These are phyloP conservation scores for Actinia equina DNA, from an alignment of 64 coral and sea anemone genomes.

Conservation along the genomic window DNA sequence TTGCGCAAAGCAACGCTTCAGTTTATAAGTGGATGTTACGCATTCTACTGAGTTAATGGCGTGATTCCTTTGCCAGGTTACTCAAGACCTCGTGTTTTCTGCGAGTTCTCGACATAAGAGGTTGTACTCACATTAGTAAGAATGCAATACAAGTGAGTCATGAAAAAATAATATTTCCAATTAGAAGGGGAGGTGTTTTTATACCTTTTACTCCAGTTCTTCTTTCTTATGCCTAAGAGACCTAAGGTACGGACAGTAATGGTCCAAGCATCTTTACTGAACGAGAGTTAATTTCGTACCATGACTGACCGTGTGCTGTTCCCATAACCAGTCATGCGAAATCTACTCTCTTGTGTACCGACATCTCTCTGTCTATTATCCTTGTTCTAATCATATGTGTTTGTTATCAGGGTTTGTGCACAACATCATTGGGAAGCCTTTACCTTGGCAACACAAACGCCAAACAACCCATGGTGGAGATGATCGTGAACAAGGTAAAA, in stretches of 20 bases:
- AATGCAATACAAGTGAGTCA: conserved; percentile 14
- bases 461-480: neutral
- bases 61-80: neutral
- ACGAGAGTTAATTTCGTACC: too few species aligned
- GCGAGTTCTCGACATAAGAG: conserved; percentile 9
- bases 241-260: too few species aligned
- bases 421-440: conserved; percentile 17
- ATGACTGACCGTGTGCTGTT: too few species aligned
- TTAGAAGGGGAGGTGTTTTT: too few species aligned
- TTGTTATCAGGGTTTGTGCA: neutral
- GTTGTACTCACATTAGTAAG: neutral
- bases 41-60: neutral
- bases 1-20: too few species aligned
- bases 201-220: too few species aligned
- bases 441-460: conserved; percentile 14
- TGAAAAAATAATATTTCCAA: neutral
- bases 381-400: neutral
- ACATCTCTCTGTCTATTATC: neutral
- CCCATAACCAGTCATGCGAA: too few species aligned
- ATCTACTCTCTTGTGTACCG: too few species aligned
- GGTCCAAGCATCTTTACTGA: too few species aligned
- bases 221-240: too few species aligned
- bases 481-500: conserved; percentile 3
- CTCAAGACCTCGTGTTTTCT: conserved; percentile 4
- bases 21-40: too few species aligned